A percentile compares a stretch with the other conserved stretches of the same genome.
These are phyloP conservation scores for Nebria salina DNA, from an alignment of 2,888 invertebrate genomes.

Conservation along the genomic window DNA sequence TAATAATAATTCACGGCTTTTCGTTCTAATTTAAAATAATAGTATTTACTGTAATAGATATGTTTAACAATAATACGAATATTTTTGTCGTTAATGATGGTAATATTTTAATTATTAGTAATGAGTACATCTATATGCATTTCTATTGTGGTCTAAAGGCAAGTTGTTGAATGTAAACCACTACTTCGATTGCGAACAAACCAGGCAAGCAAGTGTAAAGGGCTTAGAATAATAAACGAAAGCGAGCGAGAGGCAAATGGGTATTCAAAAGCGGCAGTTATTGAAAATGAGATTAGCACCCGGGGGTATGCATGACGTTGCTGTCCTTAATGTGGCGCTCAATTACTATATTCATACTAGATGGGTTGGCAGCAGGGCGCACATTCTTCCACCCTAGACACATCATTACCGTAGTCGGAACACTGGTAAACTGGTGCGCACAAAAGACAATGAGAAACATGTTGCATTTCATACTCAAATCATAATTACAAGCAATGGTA, in stretches of 20 bases:
- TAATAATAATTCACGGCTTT: too few relatives aligned
- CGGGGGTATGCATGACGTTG: background rate
- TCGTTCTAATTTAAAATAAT: too few relatives aligned
- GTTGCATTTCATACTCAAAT: background rate
- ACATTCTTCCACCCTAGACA: background rate
- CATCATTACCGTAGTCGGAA: background rate
- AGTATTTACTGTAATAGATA: background rate
- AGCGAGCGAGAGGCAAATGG: background rate
- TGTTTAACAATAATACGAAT: background rate
- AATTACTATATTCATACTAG: background rate
- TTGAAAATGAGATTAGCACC: slow-evolving; percentile 35
- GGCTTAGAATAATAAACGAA: slow-evolving; percentile 25
- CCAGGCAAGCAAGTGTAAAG: background rate
- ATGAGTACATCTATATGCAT: background rate
- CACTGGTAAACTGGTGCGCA: background rate
- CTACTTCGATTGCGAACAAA: background rate
- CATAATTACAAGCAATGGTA: background rate
- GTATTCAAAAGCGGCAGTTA: slow-evolving; percentile 17
- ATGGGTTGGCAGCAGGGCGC: background rate
- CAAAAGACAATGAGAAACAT: background rate
- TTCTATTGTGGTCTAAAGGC: background rate
- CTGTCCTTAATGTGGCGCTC: slow-evolving; percentile 2
- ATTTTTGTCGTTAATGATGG: background rate
- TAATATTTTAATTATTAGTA: background rate
- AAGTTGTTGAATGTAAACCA: background rate